Evolutionary conservation across 2,113 vertebrate genomes (phyloP).

Genomic region (cattle (Bos taurus)): DNA sequence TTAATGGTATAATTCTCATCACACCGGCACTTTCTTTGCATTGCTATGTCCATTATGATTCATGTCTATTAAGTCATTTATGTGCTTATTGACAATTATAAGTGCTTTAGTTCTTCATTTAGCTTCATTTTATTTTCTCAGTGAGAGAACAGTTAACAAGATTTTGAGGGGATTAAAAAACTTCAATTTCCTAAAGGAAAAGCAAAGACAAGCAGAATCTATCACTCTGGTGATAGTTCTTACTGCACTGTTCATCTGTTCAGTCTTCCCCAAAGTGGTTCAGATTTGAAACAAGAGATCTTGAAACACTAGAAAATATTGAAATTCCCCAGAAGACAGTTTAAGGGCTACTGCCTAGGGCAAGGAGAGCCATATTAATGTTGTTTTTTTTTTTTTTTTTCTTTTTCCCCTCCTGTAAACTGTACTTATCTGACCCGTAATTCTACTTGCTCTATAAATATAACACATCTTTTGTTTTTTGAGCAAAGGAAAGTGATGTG

Average conservation of each 20-base stretch:
- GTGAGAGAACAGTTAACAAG: not conserved
- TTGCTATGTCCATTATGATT: not conserved
- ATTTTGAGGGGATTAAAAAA: not conserved
- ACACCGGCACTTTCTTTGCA: not conserved
- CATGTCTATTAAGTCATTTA: not conserved
- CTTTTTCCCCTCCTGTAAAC: not conserved
- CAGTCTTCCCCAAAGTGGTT: not conserved
- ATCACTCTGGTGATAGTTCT: not conserved
- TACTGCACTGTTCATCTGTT: not conserved
- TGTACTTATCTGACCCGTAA: conserved; percentile 43
- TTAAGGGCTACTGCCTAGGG: conserved; percentile 31
- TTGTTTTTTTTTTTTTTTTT: not conserved
- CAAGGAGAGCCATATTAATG: conserved; percentile 2
- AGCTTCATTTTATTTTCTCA: conserved; percentile 23
- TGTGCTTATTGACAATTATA: not conserved
- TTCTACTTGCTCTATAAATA: conserved; percentile 39
- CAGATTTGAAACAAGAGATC: not conserved
- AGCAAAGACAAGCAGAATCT: not conserved
- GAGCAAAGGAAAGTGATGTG: conserved; percentile 48
- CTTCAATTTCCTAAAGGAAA: not conserved
- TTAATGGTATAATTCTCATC: not conserved
- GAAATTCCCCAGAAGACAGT: not conserved
- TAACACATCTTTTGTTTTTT: conserved; percentile 25
- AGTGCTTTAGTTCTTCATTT: not conserved
- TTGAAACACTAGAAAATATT: not conserved